Evolutionary conservation across 2,888 invertebrate genomes (phyloP).

Genomic region (Dynastes maya): DNA sequence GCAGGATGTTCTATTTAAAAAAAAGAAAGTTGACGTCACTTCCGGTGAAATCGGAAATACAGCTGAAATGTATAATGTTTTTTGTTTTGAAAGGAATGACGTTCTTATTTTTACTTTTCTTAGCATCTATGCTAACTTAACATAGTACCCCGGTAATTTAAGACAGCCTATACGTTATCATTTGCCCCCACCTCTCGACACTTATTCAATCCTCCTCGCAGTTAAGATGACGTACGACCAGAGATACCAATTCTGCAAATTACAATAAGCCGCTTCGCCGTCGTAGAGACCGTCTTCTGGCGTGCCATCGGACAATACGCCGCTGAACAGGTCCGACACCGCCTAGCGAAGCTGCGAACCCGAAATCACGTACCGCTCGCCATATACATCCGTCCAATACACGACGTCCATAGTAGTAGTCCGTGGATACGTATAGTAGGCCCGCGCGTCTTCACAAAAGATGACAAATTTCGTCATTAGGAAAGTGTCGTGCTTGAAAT

Average conservation of each 20-base stretch:
- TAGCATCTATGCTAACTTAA: too few relatives aligned
- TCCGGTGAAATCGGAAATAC: too few relatives aligned
- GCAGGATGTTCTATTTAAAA: too few relatives aligned
- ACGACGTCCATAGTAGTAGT: not conserved
- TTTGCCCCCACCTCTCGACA: not conserved
- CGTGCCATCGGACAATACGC: slow-evolving; percentile 37
- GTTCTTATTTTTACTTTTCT: too few relatives aligned
- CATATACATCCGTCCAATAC: slow-evolving; percentile 20
- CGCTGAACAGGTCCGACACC: slow-evolving; percentile 4
- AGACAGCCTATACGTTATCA: not conserved
- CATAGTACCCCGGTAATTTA: too few relatives aligned
- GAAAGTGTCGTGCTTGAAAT: slow-evolving; percentile 60
- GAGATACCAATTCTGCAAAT: slow-evolving; percentile 31
- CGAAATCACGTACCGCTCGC: slow-evolving; percentile 16
- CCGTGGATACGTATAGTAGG: slow-evolving; percentile 1
- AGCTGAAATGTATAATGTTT: too few relatives aligned
- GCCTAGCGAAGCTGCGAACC: not conserved
- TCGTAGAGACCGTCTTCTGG: slow-evolving; percentile 34
- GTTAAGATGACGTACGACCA: slow-evolving; percentile 34
- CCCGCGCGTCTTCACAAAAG: slow-evolving; percentile 59
- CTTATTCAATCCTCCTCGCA: slow-evolving; percentile 27
- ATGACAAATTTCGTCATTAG: slow-evolving; percentile 64
- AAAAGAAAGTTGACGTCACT: too few relatives aligned
- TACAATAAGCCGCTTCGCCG: slow-evolving; percentile 29
- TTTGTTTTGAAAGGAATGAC: too few relatives aligned